Percentiles rank a stretch among this genome's conserved stretches.
Conservation (phyloP, 2,113 vertebrate genomes). For the Thymallus thymallus region DNA sequence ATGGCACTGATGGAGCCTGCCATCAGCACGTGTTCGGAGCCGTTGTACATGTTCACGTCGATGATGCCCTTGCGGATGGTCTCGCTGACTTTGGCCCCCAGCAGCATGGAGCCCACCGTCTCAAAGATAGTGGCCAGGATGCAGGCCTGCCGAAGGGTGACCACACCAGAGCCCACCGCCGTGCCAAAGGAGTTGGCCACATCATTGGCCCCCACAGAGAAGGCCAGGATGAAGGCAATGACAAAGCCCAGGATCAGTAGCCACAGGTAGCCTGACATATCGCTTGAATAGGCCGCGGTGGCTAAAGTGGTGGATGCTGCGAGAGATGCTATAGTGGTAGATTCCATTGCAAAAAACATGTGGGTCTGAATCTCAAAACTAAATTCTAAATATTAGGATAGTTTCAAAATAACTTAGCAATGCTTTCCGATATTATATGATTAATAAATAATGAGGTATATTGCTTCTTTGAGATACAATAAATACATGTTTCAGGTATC, state of each 20-base stretch:
- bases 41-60: constrained; percentile 84
- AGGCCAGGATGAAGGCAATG: constrained; percentile 92
- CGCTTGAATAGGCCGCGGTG: constrained; percentile 35
- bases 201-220: constrained; percentile 95
- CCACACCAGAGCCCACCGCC: constrained; percentile 90
- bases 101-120: constrained; percentile 86
- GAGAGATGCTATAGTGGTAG: constrained; percentile 56
- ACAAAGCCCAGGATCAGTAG: constrained; percentile 87
- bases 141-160: constrained; percentile 90
- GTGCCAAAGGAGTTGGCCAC: constrained; percentile 97
- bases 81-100: constrained; percentile 94
- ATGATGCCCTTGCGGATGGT: constrained; percentile 92
- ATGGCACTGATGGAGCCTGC: constrained; percentile 82
- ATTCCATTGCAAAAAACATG: constrained; percentile 51
- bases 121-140: constrained; percentile 91
- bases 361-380: not conserved
- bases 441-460: constrained; percentile 59
- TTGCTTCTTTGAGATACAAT: constrained; percentile 25
- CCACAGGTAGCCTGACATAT: constrained; percentile 76
- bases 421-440: constrained; percentile 10
- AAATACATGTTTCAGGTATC: constrained; percentile 32
- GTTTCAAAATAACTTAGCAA: constrained; percentile 32
- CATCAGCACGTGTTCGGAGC: constrained; percentile 79
- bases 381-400: constrained; percentile 41
- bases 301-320: constrained; percentile 41